Conservation (phyloP, 1,140 invertebrate species). For the Liolophura sinensis region DNA sequence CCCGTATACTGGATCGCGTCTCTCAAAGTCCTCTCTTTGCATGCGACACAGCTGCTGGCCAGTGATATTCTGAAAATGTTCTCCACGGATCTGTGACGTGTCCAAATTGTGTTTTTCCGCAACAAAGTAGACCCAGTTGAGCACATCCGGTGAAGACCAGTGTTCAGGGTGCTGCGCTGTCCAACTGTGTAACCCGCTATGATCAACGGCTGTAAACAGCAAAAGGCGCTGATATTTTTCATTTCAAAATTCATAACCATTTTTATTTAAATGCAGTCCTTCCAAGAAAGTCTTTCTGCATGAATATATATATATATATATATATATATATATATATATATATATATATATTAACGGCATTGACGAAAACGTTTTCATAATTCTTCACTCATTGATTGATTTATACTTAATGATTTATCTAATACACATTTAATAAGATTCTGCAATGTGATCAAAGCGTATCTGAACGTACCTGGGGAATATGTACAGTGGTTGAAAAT, state of each 20-base stretch:
- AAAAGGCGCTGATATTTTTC: neutral
- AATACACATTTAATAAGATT: no score
- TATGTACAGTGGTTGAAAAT: no score
- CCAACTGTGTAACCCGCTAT: constrained; percentile 26
- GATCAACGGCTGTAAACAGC: neutral
- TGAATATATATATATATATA: constrained; percentile 4
- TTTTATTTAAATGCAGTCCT: neutral
- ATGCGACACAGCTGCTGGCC: constrained; percentile 16
- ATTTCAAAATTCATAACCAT: neutral
- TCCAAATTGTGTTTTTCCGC: constrained; percentile 15
- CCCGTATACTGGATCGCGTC: constrained; percentile 15
- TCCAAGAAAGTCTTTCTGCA: no score
- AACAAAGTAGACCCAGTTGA: constrained; percentile 45
- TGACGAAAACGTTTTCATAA: no score
- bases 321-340: constrained; percentile 3
- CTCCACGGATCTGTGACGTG: constrained; percentile 7
- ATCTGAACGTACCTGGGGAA: no score
- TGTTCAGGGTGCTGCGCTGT: constrained; percentile 42
- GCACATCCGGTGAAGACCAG: constrained; percentile 39
- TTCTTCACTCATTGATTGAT: no score
- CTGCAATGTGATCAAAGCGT: no score
- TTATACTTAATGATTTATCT: no score
- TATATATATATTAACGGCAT: no score
- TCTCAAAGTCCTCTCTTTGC: constrained; percentile 10
- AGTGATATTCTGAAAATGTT: constrained; percentile 15